phyloP scores from a whole-genome alignment of 1,140 invertebrate genomes.

The Drosophila orosa region DNA sequence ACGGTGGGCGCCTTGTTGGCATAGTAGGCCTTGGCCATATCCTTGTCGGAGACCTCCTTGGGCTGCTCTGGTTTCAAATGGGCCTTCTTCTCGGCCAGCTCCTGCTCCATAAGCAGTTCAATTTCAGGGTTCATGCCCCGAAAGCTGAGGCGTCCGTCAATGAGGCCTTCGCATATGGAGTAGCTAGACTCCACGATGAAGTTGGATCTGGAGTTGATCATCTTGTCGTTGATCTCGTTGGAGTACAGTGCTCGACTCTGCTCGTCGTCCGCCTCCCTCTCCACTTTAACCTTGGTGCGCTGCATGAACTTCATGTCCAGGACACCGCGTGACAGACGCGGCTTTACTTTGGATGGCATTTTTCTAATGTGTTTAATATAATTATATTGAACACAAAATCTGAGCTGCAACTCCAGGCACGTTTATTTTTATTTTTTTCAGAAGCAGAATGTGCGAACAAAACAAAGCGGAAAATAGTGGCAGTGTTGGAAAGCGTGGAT shows the following conservation, averaged over 20 bases:
- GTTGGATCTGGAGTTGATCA: conserved; percentile 86
- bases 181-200: conserved; percentile 92
- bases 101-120: conserved; percentile 89
- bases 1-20: conserved; percentile 75
- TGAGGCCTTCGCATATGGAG: conserved; percentile 89
- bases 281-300: conserved; percentile 92
- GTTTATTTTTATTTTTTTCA: conserved; percentile 27
- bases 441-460: conserved; percentile 43
- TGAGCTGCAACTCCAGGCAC: conserved; percentile 27
- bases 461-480: conserved; percentile 46
- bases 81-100: conserved; percentile 81
- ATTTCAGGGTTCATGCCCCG: conserved; percentile 95
- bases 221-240: conserved; percentile 87
- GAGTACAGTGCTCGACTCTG: conserved; percentile 87
- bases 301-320: conserved; percentile 96
- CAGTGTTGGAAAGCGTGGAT: conserved; percentile 17
- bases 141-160: conserved; percentile 93
- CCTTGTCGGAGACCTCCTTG: conserved; percentile 88
- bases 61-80: conserved; percentile 78
- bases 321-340: conserved; percentile 88
- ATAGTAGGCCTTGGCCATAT: conserved; percentile 88
- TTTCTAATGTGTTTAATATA: neutral
- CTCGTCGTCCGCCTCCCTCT: conserved; percentile 90
- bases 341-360: conserved; percentile 77
- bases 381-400: neutral